Evolutionary conservation across 2,113 vertebrate genomes (phyloP).

Genomic region (Callopanchax toddi): DNA sequence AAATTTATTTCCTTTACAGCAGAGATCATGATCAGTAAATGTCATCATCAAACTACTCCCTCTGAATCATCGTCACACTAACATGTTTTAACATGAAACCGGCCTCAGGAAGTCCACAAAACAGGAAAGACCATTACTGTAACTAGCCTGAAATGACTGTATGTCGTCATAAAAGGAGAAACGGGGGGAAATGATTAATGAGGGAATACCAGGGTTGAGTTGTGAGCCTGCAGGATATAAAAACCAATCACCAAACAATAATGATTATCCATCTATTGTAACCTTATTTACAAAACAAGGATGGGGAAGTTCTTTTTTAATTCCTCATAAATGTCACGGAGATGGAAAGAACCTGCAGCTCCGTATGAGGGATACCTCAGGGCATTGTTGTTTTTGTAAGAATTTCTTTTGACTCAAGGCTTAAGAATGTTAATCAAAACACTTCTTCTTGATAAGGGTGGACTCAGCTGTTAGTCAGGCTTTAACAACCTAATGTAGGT

Average conservation of each 20-base stretch:
- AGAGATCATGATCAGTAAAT: not conserved
- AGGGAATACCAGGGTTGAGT: not conserved
- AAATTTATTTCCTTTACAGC: not conserved
- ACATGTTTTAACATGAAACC: not conserved
- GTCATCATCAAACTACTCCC: not conserved
- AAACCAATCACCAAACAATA: no score
- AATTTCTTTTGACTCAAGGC: no score
- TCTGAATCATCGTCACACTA: not conserved
- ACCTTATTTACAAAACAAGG: not conserved
- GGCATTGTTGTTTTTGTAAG: not conserved
- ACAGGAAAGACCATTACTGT: no score
- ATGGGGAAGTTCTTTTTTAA: not conserved
- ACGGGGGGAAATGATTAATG: not conserved
- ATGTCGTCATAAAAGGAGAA: not conserved
- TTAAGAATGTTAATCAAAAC: no score
- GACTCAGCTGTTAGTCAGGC: no score
- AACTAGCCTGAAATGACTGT: no score
- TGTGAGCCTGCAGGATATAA: no score
- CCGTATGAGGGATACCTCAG: not conserved
- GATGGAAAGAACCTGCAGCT: conserved; percentile 37
- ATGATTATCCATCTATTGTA: not conserved
- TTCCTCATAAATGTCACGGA: not conserved
- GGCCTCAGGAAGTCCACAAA: not conserved
- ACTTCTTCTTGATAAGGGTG: no score
- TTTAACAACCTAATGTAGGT: no score